phyloP scores from a whole-genome alignment of 2,888 invertebrate genomes.

The Hydraecia micacea region DNA sequence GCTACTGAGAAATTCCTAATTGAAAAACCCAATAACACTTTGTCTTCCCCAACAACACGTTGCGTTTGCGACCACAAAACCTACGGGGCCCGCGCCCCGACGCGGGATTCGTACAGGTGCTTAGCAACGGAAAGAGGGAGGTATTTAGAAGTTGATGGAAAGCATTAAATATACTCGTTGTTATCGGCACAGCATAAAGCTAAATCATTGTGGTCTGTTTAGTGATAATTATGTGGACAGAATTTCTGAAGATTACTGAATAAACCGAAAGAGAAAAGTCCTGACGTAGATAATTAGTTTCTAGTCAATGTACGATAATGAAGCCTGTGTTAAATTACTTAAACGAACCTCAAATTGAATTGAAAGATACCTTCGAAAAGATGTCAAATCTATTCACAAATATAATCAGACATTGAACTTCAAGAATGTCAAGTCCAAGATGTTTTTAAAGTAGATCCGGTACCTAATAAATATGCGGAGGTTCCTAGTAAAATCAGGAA shows the following conservation, averaged over 20 bases:
- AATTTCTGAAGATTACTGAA: not conserved
- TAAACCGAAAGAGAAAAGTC: not conserved
- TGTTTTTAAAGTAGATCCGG: conserved; percentile 23
- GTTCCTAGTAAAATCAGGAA: conserved; percentile 33
- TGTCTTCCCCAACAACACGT: not conserved
- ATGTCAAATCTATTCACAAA: not conserved
- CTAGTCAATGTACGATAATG: not conserved
- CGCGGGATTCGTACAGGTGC: not conserved
- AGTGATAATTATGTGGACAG: not conserved
- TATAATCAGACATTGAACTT: conserved; percentile 2
- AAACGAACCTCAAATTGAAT: not conserved
- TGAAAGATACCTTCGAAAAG: not conserved
- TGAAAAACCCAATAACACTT: not conserved
- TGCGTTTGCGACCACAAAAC: not conserved
- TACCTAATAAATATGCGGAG: conserved; percentile 44
- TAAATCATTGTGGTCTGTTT: not conserved
- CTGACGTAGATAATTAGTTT: not conserved
- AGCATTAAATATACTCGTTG: not conserved
- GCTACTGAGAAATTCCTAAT: not conserved
- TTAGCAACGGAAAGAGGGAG: not conserved
- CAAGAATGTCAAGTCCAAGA: conserved; percentile 8
- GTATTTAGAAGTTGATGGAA: not conserved
- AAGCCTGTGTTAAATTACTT: not conserved
- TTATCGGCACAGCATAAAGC: not conserved
- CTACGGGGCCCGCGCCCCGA: no score